Evolutionary conservation across 2,113 vertebrate genomes (phyloP).

Genomic region (Eleginops maclovinus): DNA sequence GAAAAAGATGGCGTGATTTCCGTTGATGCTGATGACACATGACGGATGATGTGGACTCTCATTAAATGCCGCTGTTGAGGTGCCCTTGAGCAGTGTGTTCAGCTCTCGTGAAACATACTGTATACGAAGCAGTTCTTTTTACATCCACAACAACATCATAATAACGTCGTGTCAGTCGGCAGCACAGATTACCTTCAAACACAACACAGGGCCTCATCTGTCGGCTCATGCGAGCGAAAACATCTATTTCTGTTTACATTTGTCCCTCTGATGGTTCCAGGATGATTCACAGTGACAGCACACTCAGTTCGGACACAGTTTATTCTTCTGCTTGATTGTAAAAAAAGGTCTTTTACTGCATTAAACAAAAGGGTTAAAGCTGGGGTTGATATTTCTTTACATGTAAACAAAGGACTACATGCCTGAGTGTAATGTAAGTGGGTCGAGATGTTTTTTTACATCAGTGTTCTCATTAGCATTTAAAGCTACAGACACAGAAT

Average conservation of each 20-base stretch:
- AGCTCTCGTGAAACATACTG: not conserved
- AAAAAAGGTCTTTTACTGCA: not conserved
- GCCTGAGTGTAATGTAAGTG: not conserved
- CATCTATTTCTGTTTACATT: not conserved
- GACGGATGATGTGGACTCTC: constrained; percentile 57
- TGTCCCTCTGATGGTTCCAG: not conserved
- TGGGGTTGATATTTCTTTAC: not conserved
- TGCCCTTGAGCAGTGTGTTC: constrained; percentile 23
- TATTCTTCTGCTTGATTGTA: not conserved
- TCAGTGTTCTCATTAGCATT: no score
- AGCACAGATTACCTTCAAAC: not conserved
- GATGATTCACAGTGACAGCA: not conserved
- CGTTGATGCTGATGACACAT: constrained; percentile 44
- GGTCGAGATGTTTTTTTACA: no score
- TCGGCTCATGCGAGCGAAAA: not conserved
- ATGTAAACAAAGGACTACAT: not conserved
- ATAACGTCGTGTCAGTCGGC: constrained; percentile 12
- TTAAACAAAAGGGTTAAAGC: not conserved
- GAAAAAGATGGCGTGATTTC: constrained; percentile 3
- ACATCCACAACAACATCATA: constrained; percentile 22
- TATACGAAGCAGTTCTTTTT: not conserved
- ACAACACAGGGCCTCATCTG: constrained; percentile 14
- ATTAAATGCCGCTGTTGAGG: constrained; percentile 42
- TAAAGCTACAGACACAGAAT: no score
- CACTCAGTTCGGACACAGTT: not conserved